Evolutionary conservation across 2,797 vertebrate genomes (phyloP).

Genomic region (Acanthiza pusilla): DNA sequence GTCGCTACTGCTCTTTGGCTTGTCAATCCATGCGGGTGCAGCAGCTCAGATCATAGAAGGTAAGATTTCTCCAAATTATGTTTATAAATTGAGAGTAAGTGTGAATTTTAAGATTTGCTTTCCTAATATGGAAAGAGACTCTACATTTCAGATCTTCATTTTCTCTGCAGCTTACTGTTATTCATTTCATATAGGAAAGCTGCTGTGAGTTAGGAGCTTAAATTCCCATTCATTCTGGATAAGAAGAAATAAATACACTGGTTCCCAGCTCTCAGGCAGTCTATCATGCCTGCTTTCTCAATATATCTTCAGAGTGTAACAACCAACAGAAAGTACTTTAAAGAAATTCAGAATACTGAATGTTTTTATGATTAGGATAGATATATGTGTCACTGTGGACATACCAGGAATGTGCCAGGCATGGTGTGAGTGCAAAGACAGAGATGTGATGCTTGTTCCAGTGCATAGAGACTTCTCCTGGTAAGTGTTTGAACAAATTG

Average conservation of each 20-base stretch:
- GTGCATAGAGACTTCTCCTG: background rate
- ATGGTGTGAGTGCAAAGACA: background rate
- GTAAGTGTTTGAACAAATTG: background rate
- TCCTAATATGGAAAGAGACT: background rate
- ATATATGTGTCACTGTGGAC: background rate
- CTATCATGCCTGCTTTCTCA: background rate
- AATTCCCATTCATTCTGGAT: background rate
- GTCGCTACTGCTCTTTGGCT: slow-evolving; percentile 27
- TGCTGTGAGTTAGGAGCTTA: background rate
- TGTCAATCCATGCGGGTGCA: slow-evolving; percentile 24
- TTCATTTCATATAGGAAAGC: background rate
- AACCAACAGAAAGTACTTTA: background rate
- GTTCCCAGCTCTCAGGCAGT: background rate
- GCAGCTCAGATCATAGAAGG: slow-evolving; percentile 70
- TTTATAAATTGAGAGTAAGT: background rate
- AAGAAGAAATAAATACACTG: background rate
- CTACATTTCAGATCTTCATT: background rate
- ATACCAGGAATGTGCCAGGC: background rate
- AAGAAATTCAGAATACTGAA: background rate
- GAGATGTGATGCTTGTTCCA: background rate
- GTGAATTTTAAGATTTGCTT: background rate
- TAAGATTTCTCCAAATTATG: slow-evolving; percentile 38
- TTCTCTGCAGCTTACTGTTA: background rate
- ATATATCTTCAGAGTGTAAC: background rate
- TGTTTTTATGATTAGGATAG: background rate